Evolutionary conservation across 1,140 invertebrate species (phyloP).

Genomic region (Drosophila insularis): DNA sequence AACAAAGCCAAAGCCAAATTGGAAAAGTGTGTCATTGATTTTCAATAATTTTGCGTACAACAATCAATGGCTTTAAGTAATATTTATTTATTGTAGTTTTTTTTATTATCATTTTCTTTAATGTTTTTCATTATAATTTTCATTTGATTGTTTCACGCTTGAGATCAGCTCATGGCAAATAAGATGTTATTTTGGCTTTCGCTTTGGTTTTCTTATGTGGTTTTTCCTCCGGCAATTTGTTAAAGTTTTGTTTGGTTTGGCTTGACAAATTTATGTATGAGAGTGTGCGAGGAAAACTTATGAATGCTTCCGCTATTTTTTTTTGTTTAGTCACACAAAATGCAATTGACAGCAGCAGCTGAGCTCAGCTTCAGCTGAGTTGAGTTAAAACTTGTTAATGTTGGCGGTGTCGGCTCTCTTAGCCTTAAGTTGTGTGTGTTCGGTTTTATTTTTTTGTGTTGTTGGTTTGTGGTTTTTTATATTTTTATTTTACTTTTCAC

Average conservation of each 20-base stretch:
- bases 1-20: background rate
- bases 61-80: constrained; percentile 22
- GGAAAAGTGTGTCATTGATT: constrained; percentile 48
- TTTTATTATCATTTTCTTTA: background rate
- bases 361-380: constrained; percentile 9
- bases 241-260: constrained; percentile 67
- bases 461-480: constrained; percentile 19
- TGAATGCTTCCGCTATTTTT: constrained; percentile 38
- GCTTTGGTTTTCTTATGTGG: constrained; percentile 23
- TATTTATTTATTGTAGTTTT: constrained; percentile 6
- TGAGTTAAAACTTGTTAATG: constrained; percentile 34
- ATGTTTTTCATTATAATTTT: background rate
- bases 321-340: constrained; percentile 23
- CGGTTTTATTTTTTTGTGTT: constrained; percentile 15
- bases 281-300: constrained; percentile 26
- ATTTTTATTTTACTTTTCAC: constrained; percentile 52
- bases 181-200: constrained; percentile 37
- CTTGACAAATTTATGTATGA: constrained; percentile 57
- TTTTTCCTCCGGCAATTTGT: constrained; percentile 75
- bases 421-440: background rate
- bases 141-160: constrained; percentile 53
- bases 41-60: background rate
- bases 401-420: constrained; percentile 1
- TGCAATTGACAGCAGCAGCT: constrained; percentile 16
- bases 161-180: constrained; percentile 49